These are phyloP conservation scores for Megaceryle torquata DNA, from an alignment of 2,113 vertebrate species.

Conservation along the genomic window DNA sequence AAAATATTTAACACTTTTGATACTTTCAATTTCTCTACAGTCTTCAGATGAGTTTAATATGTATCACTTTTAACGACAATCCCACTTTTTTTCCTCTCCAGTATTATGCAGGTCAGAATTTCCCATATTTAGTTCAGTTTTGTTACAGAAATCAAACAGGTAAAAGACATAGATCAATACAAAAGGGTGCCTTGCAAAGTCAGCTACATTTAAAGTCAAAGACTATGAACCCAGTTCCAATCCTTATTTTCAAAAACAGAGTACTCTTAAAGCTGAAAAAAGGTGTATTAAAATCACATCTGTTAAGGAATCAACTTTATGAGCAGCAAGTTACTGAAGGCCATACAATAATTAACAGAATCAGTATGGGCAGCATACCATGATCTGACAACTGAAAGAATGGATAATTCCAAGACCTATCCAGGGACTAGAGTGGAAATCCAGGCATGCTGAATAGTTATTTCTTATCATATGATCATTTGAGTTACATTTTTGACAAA, in stretches of 20 bases:
- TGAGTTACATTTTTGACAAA: background rate
- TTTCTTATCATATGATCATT: background rate
- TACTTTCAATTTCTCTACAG: background rate
- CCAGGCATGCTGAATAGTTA: background rate
- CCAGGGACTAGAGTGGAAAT: background rate
- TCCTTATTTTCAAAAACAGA: background rate
- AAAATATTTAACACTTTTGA: background rate
- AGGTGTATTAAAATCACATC: background rate
- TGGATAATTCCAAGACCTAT: background rate
- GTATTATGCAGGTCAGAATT: background rate
- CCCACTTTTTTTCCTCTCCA: background rate
- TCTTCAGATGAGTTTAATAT: background rate
- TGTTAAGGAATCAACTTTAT: background rate
- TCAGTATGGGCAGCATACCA: background rate
- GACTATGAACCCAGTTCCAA: background rate
- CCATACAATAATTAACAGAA: background rate
- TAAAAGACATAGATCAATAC: background rate
- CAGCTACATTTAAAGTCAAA: background rate
- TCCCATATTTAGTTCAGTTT: background rate
- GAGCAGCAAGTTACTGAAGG: background rate
- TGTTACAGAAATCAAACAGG: background rate
- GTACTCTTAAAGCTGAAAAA: background rate
- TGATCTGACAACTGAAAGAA: background rate
- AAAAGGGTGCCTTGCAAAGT: background rate
- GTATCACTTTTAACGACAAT: background rate